Percentiles rank a stretch among this genome's conserved stretches.
Conservation (phyloP, 2,113 vertebrate genomes). For the Brienomyrus longianalis region DNA sequence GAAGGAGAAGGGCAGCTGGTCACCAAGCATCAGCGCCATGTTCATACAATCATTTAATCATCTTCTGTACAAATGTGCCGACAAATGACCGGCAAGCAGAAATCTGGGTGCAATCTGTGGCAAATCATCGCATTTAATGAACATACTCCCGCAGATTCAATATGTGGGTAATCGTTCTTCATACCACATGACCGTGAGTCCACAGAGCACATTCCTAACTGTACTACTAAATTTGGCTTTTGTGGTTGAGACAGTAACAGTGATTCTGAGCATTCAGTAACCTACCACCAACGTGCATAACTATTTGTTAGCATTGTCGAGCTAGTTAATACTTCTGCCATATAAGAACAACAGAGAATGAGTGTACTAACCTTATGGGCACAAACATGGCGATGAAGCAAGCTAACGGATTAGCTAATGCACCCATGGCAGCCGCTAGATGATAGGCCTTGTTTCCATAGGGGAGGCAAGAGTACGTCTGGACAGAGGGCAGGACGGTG, state of each 20-base stretch:
- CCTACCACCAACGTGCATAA: neutral
- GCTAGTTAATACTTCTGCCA: neutral
- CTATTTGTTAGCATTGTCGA: neutral
- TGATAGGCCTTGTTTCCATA: slow-evolving; percentile 72
- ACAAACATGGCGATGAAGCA: slow-evolving; percentile 72
- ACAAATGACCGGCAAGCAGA: neutral
- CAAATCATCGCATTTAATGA: neutral
- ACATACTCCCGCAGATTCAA: neutral
- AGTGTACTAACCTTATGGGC: slow-evolving; percentile 55
- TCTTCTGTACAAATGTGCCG: neutral
- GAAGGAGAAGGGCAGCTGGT: neutral
- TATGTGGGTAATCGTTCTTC: neutral
- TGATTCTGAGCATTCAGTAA: neutral
- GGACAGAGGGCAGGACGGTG: slow-evolving; percentile 68
- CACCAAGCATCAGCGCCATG: neutral
- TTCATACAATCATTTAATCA: neutral
- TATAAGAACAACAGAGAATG: neutral
- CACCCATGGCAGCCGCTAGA: slow-evolving; percentile 63
- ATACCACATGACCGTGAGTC: neutral
- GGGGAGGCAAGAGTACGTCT: slow-evolving; percentile 75
- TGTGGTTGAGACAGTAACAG: neutral
- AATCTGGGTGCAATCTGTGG: neutral
- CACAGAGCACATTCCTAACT: neutral
- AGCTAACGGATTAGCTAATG: slow-evolving; percentile 71
- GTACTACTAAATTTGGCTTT: neutral